Base-by-base conservation (phyloP, 2,113 vertebrate genomes). In the Microtus richardsoni region DNA sequence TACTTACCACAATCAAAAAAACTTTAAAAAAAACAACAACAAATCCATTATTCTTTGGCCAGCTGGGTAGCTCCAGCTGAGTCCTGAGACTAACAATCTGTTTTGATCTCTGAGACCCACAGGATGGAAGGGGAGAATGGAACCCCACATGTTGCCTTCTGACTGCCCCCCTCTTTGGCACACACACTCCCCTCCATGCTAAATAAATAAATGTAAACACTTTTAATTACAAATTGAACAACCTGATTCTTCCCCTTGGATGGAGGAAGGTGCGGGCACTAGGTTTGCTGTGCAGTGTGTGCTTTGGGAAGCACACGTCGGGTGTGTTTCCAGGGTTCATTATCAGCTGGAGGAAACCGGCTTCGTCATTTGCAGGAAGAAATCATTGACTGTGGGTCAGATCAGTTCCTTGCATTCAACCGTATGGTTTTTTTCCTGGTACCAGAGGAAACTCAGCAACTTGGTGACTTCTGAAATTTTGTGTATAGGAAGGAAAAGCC, bases 371-470 rank as follows among this genome's bases (percentile, higher is more conserved):
- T 77, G 28, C 93, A 98, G 97, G 97, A 98, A 98, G 92, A 97
- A 97, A 94, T 97, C 95, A 71, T 66, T 70, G 95, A 95, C 85
- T 87, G 17, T 21, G 82, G 88, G 93, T 97, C 96, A 97, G 92
- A 91, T n/a, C 94, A 89, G 95, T 97, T 97, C 95, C 95, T 97
- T 96, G 93, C 62, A 96, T 97, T 94, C 94, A 98, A 95, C 86
- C 85, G 26, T 36, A 86, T 49, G 74, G 73, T 82, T 90, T 94
- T 95, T 97, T 95, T 92, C 96, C 90, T 96, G 86, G 86, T 90
- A 82, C 62, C 82, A 93, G 89, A 97, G 97, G 97, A 98, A 98
- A 96, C 90, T 58, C 94, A 96, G 93, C 94, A 78, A 78, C 86
- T 89, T 86, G 78, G 91, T 58, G 86, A 92, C 77, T 97, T 96